Base-by-base conservation (phyloP, 2,113 vertebrate genomes). In the Motacilla tschutschensis region DNA sequence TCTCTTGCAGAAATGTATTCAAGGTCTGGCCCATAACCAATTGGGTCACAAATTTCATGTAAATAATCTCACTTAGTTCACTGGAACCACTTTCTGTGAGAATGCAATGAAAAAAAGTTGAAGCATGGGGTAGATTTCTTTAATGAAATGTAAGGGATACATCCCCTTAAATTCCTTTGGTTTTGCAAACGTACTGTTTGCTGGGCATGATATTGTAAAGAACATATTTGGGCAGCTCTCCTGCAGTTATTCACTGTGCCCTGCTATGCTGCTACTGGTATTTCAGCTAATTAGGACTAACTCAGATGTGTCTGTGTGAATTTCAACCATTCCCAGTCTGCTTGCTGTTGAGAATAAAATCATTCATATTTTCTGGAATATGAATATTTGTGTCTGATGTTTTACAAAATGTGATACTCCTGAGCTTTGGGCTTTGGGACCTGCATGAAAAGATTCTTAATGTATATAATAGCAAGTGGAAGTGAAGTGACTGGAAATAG, bases 321-420 rank as follows among this genome's bases (percentile, higher is more conserved):
- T 38, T 87, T 67, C 59, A 79, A 9, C 53, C 31, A 26, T 91
- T 89, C 78, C 78, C 70, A 81, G n/a, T 57, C 46, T 90, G 46
- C 55, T 65, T 67, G 53, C 67, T 79, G 18, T 48, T 78, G 70
- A 75, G 63, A 84, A 67, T 85, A 91, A 83, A 78, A 81, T 78
- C 26, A 33, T 69, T 84, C 10, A 1, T 53, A 86, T 57, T 15
- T 46, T 86, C 47, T 86, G 55, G 51, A 70, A 72, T 13, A 47
- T 54, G 71, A 79, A 73, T 84, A 91, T 65, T 87, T 72, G 59
- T n/a, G 36, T 75, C 67, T 84, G 55, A 65, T 67, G 26, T 91
- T 90, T 83, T 86, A 81, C 78, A 79, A 79, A 73, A 75, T 2
- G 1, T 33, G 38, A 50, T 86, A 54, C 63, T 62, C 71, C 48